Base-by-base conservation (phyloP, 2,797 vertebrate species). In the Xenentodon cancila region DNA sequence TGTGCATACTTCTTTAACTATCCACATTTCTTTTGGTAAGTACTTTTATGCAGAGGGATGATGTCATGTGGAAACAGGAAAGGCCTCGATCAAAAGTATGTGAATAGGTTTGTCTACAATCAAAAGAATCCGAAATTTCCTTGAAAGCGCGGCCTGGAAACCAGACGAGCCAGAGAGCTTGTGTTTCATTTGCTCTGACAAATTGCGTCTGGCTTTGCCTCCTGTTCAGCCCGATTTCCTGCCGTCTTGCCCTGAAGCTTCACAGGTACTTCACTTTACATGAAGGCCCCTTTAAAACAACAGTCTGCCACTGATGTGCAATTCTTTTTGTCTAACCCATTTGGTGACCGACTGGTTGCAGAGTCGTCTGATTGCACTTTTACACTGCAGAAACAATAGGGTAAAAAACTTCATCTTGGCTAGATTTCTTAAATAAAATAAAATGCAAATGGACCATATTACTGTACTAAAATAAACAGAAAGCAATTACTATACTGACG, bases 181-280 rank as follows among this genome's bases (percentile, higher is more conserved):
- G 17, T 22, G 17, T 51, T 60, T 51, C 34, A 51, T 18, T 60
- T 27, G n/a, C 20, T 51, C n/a, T 30, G 47, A 25, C 17, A 37
- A 19, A 25, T 16, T 15, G 3, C 25, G 42, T 43, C 34, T 47
- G 47, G 47, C 34, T 6, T 15, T 8, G 11, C 11, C 25, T 19
- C 37, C 37, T 16, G 13, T 21, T 55, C 37, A 55, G 11, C 15
- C 37, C 6, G 21, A 56, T 37, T 22, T 54, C 34, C 19, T 20
- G 18, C 34, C 18, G 9, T 30, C 32, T n/a, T 7, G 40, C 53
- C 16, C 21, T n/a, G 15, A 18, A 13, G 7, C 12, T 11, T 12
- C 30, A 22, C 32, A 43, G 5, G 25, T 25, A 25, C 25, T 25
- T 25, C 5, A 25, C 25, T 25, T 25, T 25, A 25, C 25, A 25